Evolutionary conservation across 2,113 vertebrate species (phyloP).

Genomic region (Lucifuga dentata): DNA sequence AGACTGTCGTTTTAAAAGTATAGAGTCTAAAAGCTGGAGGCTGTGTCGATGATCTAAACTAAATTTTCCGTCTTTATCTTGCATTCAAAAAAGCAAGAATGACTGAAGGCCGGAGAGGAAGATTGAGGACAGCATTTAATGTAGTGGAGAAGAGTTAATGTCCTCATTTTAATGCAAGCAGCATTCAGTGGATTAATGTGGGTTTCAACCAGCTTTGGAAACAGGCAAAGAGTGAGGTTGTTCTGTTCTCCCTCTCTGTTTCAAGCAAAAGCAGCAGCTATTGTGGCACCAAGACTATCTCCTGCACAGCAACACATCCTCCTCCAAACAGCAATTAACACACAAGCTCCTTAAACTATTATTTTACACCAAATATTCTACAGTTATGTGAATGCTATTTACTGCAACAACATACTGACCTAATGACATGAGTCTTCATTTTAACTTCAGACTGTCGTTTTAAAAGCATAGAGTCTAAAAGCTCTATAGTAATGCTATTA

Average conservation of each 20-base stretch:
- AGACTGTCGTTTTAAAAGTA: constrained; percentile 42
- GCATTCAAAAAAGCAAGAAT: constrained; percentile 38
- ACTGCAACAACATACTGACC: constrained; percentile 12
- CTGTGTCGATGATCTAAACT: constrained; percentile 41
- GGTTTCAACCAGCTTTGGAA: constrained; percentile 37
- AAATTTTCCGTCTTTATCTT: constrained; percentile 36
- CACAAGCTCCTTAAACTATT: background rate
- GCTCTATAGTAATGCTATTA: no score
- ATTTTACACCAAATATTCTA: background rate
- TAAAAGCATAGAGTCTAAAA: constrained; percentile 41
- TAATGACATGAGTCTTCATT: constrained; percentile 7
- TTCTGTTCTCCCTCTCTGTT: constrained; percentile 11
- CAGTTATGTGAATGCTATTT: background rate
- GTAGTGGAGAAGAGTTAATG: constrained; percentile 33
- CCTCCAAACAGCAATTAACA: constrained; percentile 39
- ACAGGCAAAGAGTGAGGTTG: constrained; percentile 1
- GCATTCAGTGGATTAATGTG: constrained; percentile 31
- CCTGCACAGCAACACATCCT: constrained; percentile 22
- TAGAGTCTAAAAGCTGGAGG: constrained; percentile 35
- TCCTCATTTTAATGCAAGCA: constrained; percentile 30
- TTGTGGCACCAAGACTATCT: constrained; percentile 19
- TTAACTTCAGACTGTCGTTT: constrained; percentile 38
- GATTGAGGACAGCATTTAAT: constrained; percentile 33
- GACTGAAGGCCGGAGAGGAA: constrained; percentile 38
- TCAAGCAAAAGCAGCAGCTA: constrained; percentile 25